Conservation (phyloP, 2,888 invertebrate genomes). For the Ellobium chinense region DNA sequence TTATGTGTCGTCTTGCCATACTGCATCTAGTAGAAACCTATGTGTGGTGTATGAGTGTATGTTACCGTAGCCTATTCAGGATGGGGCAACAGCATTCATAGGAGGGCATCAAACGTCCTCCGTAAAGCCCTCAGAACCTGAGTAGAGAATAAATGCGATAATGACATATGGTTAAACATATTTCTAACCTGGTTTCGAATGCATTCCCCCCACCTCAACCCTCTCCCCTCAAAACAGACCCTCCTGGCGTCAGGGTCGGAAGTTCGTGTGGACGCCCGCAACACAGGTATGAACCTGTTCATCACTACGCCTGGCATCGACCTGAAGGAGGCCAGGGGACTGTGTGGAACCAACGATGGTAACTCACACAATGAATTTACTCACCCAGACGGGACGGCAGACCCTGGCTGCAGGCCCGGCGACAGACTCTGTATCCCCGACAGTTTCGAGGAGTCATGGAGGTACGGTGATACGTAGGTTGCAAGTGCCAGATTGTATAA, state of each 20-base stretch:
- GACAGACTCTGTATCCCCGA: neutral
- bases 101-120: no score
- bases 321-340: slow-evolving; percentile 29
- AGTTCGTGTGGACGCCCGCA: slow-evolving; percentile 25
- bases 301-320: slow-evolving; percentile 45
- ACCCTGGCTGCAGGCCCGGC: neutral
- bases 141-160: no score
- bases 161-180: neutral
- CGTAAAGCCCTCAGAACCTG: no score
- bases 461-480: no score
- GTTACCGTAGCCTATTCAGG: no score
- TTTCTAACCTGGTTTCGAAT: neutral
- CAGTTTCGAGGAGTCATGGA: neutral
- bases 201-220: neutral
- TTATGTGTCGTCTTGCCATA: no score
- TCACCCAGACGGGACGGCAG: neutral
- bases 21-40: no score
- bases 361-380: slow-evolving; percentile 4
- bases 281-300: slow-evolving; percentile 39
- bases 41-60: no score
- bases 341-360: slow-evolving; percentile 52
- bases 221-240: slow-evolving; percentile 26
- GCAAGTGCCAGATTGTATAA: no score
- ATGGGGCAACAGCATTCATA: no score
- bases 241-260: slow-evolving; percentile 47